Evolutionary conservation across 2,113 vertebrate genomes (phyloP), one percentile per base, ranked within the genome.

Genomic region (Galbula dea): DNA sequence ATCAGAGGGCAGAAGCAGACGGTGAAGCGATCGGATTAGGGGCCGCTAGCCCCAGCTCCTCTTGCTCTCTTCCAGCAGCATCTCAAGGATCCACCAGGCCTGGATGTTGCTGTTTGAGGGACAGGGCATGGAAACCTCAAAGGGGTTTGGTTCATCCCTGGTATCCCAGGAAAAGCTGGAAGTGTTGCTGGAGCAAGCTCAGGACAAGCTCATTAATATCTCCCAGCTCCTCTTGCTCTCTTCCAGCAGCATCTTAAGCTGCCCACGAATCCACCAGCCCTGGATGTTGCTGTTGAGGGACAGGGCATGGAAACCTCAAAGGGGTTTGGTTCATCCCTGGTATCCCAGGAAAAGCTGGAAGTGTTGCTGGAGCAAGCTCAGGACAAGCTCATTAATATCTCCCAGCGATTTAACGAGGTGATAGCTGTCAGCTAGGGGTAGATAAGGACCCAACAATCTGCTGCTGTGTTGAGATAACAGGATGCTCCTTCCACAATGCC

Each of bases 381-480:
- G 63, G 59, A 30, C 43, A 3, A 74, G 48, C 55, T 59, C 24
- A 0, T 63, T 29, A 19, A 45, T n/a, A 55, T 30, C 61, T 8
- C 2, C 1, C 18, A 3, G 45, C 0, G n/a, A 43, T 52, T 36
- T 20, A 22, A 45, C 1, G 37, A 41, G 49, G 30, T 7, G 27
- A 34, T 12, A 20, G 12, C 61, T 23, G 23, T 11, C 3, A 3
- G 48, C 5, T 0, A 4, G 67, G 32, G 66, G 7, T 7, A 24
- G 67, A 34, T 34, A 46, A 51, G n/a, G 55, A 49, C 20, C 7
- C 3, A 2, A 11, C 27, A 7, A 26, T 11, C 23, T 5, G 48
- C 41, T 27, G 90, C 66, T 13, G 34, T 2, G 2, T 34, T n/a
- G 54, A 20, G 54, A 27, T 22, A 59, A 59, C 15, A 4, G 2